Conservation (phyloP, 2,797 vertebrate species). For the Coendou prehensilis region DNA sequence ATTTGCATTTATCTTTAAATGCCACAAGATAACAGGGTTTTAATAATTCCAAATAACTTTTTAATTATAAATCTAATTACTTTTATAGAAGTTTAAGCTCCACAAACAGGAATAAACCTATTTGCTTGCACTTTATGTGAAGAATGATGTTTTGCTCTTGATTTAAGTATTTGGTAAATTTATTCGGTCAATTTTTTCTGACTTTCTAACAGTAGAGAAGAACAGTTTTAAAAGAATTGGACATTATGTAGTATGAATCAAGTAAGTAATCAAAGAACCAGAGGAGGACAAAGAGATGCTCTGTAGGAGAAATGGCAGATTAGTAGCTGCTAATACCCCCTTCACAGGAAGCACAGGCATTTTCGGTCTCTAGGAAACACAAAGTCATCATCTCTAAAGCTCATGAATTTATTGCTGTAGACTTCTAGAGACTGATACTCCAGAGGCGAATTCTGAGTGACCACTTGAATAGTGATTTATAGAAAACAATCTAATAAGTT, state of each 20-base stretch:
- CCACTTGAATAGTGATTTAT: neutral
- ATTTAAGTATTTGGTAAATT: slow-evolving; percentile 86
- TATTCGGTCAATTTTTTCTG: slow-evolving; percentile 85
- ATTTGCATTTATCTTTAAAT: slow-evolving; percentile 92
- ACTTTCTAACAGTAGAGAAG: slow-evolving; percentile 81
- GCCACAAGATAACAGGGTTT: slow-evolving; percentile 89
- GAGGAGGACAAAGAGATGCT: slow-evolving; percentile 39
- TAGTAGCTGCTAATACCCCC: slow-evolving; percentile 10
- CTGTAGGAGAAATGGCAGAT: slow-evolving; percentile 53
- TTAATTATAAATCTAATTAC: slow-evolving; percentile 91
- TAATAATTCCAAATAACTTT: slow-evolving; percentile 91
- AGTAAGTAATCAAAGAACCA: slow-evolving; percentile 81
- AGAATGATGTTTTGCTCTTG: slow-evolving; percentile 86
- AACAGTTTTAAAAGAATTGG: slow-evolving; percentile 81
- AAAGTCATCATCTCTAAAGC: neutral
- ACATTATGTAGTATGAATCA: slow-evolving; percentile 72
- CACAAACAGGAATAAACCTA: slow-evolving; percentile 89
- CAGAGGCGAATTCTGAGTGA: neutral
- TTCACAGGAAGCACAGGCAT: neutral
- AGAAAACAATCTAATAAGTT: neutral
- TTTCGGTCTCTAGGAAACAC: neutral
- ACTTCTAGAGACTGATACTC: neutral
- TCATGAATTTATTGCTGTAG: neutral
- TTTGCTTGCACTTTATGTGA: slow-evolving; percentile 87
- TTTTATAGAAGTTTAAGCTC: slow-evolving; percentile 90